phyloP scores from a whole-genome alignment of 1,140 invertebrate species.

The Drosophila burlai region DNA sequence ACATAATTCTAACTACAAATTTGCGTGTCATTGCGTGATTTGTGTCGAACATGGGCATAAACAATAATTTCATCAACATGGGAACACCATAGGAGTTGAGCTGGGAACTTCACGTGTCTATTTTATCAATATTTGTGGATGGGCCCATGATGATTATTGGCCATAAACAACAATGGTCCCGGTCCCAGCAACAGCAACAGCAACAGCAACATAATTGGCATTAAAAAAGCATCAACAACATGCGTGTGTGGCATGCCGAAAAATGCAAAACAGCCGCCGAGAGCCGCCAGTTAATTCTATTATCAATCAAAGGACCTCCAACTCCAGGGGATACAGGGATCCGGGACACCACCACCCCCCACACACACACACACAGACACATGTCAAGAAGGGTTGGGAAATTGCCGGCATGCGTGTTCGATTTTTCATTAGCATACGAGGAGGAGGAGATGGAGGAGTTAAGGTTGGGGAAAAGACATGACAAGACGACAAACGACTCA shows the following conservation, averaged over 20 bases:
- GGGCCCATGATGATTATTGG: slow-evolving; percentile 66
- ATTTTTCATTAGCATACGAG: slow-evolving; percentile 80
- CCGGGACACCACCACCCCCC: slow-evolving; percentile 13
- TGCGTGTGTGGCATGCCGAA: slow-evolving; percentile 58
- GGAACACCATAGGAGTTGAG: slow-evolving; percentile 27
- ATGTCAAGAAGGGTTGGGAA: slow-evolving; percentile 19
- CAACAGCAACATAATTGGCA: slow-evolving; percentile 67
- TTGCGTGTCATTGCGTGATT: slow-evolving; percentile 77
- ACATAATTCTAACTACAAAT: slow-evolving; percentile 71
- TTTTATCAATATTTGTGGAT: slow-evolving; percentile 75
- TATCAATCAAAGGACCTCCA: slow-evolving; percentile 69
- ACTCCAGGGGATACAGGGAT: not conserved
- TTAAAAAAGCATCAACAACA: slow-evolving; percentile 75
- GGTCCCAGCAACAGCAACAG: not conserved
- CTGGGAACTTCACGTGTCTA: slow-evolving; percentile 44
- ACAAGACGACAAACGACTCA: slow-evolving; percentile 77
- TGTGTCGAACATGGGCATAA: slow-evolving; percentile 57
- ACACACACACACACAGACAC: not conserved
- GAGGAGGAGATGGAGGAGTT: slow-evolving; percentile 3
- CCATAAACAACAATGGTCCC: slow-evolving; percentile 60
- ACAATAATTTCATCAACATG: slow-evolving; percentile 62
- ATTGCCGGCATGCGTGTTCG: slow-evolving; percentile 67
- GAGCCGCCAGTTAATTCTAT: slow-evolving; percentile 72
- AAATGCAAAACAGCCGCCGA: slow-evolving; percentile 71
- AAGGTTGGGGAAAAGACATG: slow-evolving; percentile 44